A percentile compares a stretch with the other conserved stretches of the same genome.
phyloP scores from a whole-genome alignment of 2,797 vertebrate genomes.

The Cygnus olor region DNA sequence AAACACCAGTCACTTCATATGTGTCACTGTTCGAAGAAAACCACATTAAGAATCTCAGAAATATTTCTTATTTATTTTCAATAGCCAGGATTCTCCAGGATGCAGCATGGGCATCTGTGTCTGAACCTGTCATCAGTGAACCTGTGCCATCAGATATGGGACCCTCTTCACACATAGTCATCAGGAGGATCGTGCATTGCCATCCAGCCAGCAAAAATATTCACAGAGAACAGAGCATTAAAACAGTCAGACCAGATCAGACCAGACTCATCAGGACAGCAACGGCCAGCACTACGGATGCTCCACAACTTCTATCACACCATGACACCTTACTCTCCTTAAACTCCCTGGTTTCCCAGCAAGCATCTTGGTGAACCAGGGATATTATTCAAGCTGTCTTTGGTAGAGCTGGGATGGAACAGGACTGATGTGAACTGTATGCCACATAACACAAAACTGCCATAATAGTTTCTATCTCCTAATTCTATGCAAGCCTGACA shows the following conservation, averaged over 20 bases:
- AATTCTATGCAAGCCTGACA: background rate
- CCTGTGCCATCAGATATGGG: background rate
- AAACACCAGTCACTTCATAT: background rate
- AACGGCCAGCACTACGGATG: background rate
- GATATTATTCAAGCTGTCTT: background rate
- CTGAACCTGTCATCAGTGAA: background rate
- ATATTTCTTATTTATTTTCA: background rate
- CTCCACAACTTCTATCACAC: background rate
- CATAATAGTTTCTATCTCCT: background rate
- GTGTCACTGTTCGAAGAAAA: background rate
- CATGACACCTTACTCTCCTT: background rate
- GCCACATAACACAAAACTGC: background rate
- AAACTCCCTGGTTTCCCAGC: fast-evolving
- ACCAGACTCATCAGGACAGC: background rate
- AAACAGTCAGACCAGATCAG: background rate
- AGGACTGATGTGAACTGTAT: background rate
- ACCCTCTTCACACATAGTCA: background rate
- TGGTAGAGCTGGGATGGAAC: background rate
- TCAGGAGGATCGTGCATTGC: background rate
- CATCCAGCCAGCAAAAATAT: background rate
- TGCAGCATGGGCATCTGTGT: background rate
- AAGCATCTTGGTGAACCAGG: background rate
- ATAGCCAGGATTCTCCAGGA: background rate
- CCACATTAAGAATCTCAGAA: background rate
- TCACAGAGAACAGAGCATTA: background rate